Evolutionary conservation across 2,113 vertebrate genomes (phyloP).

Genomic region (Arenaria interpres): DNA sequence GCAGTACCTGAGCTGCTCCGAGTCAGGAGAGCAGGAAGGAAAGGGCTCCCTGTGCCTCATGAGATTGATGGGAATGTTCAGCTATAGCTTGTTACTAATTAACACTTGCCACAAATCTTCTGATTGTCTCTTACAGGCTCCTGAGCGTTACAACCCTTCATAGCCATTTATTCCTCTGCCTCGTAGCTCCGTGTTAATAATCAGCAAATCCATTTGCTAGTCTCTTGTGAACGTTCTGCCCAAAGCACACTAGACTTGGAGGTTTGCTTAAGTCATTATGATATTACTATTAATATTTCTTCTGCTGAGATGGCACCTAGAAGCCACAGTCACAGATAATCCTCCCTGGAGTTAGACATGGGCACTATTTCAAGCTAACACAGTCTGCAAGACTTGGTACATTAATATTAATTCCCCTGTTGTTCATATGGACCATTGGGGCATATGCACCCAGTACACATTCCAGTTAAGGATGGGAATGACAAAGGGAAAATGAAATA

Average conservation of each 20-base stretch:
- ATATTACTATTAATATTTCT: neutral
- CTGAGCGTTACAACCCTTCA: rapidly evolving
- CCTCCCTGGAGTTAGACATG: neutral
- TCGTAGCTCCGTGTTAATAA: neutral
- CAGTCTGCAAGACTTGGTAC: neutral
- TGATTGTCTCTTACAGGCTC: neutral
- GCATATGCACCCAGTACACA: rapidly evolving
- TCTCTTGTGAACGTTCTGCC: neutral
- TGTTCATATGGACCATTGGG: rapidly evolving
- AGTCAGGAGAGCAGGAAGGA: neutral
- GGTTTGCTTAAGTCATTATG: neutral
- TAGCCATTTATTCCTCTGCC: neutral
- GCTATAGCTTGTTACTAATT: neutral
- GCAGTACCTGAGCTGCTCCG: neutral
- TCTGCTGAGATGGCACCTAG: neutral
- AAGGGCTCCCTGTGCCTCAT: neutral
- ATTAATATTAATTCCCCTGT: rapidly evolving
- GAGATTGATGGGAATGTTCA: neutral
- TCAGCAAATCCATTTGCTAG: neutral
- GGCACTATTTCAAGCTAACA: neutral
- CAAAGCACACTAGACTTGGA: neutral
- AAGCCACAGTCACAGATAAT: neutral
- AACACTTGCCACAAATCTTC: neutral
- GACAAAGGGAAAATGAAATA: neutral
- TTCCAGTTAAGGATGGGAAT: neutral